These are phyloP conservation scores for Clarias laeviceps DNA, from an alignment of 2,797 vertebrate species.

Conservation along the genomic window DNA sequence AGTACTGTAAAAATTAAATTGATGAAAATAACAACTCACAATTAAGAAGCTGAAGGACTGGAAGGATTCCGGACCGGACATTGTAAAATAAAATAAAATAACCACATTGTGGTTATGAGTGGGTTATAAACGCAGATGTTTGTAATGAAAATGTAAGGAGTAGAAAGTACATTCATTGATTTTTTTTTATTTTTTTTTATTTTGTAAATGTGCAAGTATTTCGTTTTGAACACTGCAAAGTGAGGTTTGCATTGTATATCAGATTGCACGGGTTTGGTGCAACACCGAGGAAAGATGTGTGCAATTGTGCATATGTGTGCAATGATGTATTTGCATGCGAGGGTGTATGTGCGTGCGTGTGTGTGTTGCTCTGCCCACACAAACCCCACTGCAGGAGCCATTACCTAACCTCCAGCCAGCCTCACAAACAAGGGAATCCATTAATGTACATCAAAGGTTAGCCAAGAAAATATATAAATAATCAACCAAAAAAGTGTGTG, in stretches of 20 bases:
- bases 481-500: conserved; percentile 53
- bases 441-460: conserved; percentile 68
- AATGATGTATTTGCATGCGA: conserved; percentile 34
- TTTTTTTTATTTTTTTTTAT: not conserved
- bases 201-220: not conserved
- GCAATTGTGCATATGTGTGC: conserved; percentile 37
- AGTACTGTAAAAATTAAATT: not conserved
- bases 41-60: not conserved
- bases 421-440: conserved; percentile 67
- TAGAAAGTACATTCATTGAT: not conserved
- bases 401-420: conserved; percentile 62
- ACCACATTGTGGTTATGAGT: not conserved
- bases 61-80: not conserved
- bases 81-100: not conserved
- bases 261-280: conserved; percentile 25
- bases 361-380: conserved; percentile 57
- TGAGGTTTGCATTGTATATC: not conserved
- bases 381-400: conserved; percentile 59
- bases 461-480: conserved; percentile 60
- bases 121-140: not conserved
- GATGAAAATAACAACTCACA: not conserved
- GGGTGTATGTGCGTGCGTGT: conserved; percentile 30
- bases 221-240: not conserved
- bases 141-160: not conserved
- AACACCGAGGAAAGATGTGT: conserved; percentile 39